Evolutionary conservation across 1,140 invertebrate species (phyloP).

Genomic region (Zaprionus kolodkinae): DNA sequence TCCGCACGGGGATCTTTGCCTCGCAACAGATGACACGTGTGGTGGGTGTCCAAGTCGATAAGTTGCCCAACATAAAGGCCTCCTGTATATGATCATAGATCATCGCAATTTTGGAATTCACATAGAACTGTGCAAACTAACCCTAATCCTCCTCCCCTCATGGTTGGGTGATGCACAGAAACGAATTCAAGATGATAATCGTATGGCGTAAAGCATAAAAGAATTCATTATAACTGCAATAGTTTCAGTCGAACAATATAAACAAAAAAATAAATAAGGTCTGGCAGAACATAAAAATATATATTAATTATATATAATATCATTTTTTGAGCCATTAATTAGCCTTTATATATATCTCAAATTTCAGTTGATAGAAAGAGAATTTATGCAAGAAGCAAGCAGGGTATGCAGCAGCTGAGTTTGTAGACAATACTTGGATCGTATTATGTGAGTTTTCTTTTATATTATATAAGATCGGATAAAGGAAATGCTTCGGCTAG

Average conservation of each 20-base stretch:
- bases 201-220: background rate
- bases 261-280: too few relatives aligned
- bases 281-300: too few relatives aligned
- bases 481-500: background rate
- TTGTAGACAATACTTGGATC: background rate
- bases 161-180: background rate
- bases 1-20: conserved; percentile 63
- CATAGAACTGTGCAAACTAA: background rate
- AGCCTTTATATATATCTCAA: too few relatives aligned
- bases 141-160: too few relatives aligned
- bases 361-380: too few relatives aligned
- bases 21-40: conserved; percentile 50
- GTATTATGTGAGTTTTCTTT: background rate
- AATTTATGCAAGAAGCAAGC: background rate
- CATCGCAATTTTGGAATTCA: background rate
- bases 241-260: background rate
- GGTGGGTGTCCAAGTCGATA: conserved; percentile 54
- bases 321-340: too few relatives aligned
- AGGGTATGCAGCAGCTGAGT: background rate
- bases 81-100: conserved; percentile 43
- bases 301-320: too few relatives aligned
- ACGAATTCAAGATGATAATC: background rate
- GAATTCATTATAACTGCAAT: background rate
- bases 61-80: conserved; percentile 59
- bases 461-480: background rate